A percentile compares a stretch with the other conserved stretches of the same genome.
Evolutionary conservation across 2,888 invertebrate genomes (phyloP).

Genomic region (Synergus itoensis): DNA sequence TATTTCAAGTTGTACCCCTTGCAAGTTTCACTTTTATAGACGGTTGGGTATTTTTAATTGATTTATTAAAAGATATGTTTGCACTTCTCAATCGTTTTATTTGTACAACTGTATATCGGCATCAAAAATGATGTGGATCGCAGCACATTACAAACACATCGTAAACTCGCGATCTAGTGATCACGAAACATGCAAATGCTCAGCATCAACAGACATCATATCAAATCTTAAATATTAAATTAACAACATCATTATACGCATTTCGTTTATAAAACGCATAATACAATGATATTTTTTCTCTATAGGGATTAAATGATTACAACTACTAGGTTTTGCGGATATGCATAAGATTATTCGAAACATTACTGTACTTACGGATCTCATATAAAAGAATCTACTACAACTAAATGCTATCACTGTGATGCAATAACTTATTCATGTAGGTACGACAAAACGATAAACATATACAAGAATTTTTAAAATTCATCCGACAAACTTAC

Average conservation of each 20-base stretch:
- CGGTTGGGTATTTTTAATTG: background rate
- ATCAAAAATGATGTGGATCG: constrained; percentile 36
- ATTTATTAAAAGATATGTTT: constrained; percentile 28
- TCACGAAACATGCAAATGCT: constrained; percentile 38
- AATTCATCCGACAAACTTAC: constrained; percentile 2
- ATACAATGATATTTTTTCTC: constrained; percentile 15
- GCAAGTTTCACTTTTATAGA: background rate
- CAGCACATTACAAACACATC: constrained; percentile 28
- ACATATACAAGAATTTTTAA: constrained; percentile 32
- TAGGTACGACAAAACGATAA: constrained; percentile 33
- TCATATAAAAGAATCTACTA: constrained; percentile 54
- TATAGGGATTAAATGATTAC: constrained; percentile 19
- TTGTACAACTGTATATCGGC: constrained; percentile 40
- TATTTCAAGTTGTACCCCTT: too few species aligned
- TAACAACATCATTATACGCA: constrained; percentile 3
- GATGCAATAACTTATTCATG: constrained; percentile 33
- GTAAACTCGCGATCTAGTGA: background rate
- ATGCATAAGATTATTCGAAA: constrained; percentile 28
- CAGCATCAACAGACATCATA: constrained; percentile 37
- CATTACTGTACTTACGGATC: constrained; percentile 41
- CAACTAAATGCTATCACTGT: constrained; percentile 55
- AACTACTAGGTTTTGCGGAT: constrained; percentile 35
- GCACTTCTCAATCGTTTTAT: constrained; percentile 33
- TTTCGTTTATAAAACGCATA: constrained; percentile 6
- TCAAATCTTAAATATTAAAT: constrained; percentile 38